These are phyloP conservation scores for Nautilus pompilius DNA, from an alignment of 1,140 invertebrate species.

Conservation along the genomic window DNA sequence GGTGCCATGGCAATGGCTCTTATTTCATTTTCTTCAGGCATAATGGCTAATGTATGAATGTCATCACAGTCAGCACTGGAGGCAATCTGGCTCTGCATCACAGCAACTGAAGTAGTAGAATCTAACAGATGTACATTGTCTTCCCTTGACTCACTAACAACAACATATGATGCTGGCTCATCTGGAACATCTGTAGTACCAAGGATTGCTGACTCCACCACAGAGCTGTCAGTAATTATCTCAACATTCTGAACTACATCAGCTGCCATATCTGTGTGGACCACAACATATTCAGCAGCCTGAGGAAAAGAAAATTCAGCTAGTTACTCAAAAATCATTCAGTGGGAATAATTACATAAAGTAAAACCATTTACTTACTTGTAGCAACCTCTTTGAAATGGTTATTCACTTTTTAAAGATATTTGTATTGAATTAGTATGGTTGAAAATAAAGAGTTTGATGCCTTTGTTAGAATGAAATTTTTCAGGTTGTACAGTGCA, in stretches of 20 bases:
- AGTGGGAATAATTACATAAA: too few species aligned
- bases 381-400: too few species aligned
- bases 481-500: too few species aligned
- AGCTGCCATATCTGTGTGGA: slow-evolving; percentile 24
- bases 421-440: too few species aligned
- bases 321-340: slow-evolving; percentile 8
- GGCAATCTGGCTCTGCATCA: too few species aligned
- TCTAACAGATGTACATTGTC: slow-evolving; percentile 29
- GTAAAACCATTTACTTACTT: too few species aligned
- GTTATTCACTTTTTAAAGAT: too few species aligned
- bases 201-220: slow-evolving; percentile 20
- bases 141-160: slow-evolving; percentile 20
- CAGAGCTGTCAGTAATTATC: slow-evolving; percentile 26
- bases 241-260: slow-evolving; percentile 30
- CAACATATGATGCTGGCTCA: slow-evolving; percentile 23
- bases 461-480: too few species aligned
- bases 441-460: too few species aligned
- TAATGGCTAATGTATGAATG: not conserved
- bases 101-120: slow-evolving; percentile 25
- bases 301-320: slow-evolving; percentile 6
- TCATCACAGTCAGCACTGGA: not conserved
- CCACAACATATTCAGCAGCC: slow-evolving; percentile 37
- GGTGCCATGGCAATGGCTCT: slow-evolving; percentile 2
- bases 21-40: not conserved
- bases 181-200: slow-evolving; percentile 21